These are phyloP conservation scores for Vandiemenella viatica DNA, from an alignment of 2,888 invertebrate genomes.

Conservation along the genomic window DNA sequence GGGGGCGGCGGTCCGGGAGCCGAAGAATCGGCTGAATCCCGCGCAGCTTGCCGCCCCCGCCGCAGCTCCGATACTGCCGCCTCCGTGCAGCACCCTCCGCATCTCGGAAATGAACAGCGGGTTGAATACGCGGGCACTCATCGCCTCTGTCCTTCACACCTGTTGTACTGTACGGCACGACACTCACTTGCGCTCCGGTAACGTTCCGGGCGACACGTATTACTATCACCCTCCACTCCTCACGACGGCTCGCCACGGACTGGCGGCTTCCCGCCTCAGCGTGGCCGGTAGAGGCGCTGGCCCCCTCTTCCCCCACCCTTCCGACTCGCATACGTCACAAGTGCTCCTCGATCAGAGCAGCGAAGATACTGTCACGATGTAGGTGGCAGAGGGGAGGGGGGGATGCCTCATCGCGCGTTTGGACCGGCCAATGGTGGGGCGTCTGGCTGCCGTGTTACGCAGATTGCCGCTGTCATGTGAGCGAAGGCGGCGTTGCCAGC, in stretches of 20 bases:
- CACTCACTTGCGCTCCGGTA: not conserved
- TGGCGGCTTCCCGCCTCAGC: not conserved
- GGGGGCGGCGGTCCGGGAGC: conserved; percentile 32
- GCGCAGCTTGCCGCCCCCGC: conserved; percentile 21
- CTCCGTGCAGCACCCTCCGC: conserved; percentile 20
- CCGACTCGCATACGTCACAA: not conserved
- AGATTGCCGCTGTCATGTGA: too few species aligned
- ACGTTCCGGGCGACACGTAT: not conserved
- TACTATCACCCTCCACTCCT: not conserved
- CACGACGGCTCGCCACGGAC: not conserved
- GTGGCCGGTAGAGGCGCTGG: too few species aligned
- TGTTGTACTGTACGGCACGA: not conserved
- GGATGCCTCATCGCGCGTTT: not conserved
- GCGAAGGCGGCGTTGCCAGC: too few species aligned
- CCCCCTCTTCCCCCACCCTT: not conserved
- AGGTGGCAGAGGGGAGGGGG: not conserved
- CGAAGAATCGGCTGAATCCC: conserved; percentile 10
- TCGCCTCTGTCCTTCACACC: conserved; percentile 7
- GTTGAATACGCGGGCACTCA: conserved; percentile 24
- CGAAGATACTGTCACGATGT: not conserved
- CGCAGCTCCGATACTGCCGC: conserved; percentile 19
- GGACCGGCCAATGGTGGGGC: not conserved
- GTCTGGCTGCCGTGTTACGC: too few species aligned
- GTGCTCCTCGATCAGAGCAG: too few species aligned
- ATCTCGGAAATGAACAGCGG: conserved; percentile 20